Evolutionary conservation across 1,140 invertebrate species (phyloP).

Genomic region (Bombyx mori): ASM3026992v2 NC_085114.1:9893001-9893500

Average conservation of each 20-base stretch:
- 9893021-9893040: constrained; percentile 44
- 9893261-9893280: constrained; percentile 30
- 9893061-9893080: constrained; percentile 38
- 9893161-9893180: constrained; percentile 25
- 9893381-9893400: constrained; percentile 35
- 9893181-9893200: constrained; percentile 42
- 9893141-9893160: constrained; percentile 37
- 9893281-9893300: constrained; percentile 34
- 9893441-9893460: constrained; percentile 31
- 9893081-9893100: constrained; percentile 35
- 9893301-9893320: constrained; percentile 24
- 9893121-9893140: constrained; percentile 10
- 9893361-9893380: constrained; percentile 27
- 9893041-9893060: constrained; percentile 54
- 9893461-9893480: constrained; percentile 29
- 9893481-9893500: constrained; percentile 35
- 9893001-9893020: constrained; percentile 29
- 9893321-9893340: constrained; percentile 44
- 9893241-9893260: constrained; percentile 30
- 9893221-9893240: constrained; percentile 33
- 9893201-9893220: constrained; percentile 46
- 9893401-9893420: constrained; percentile 34
- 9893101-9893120: constrained; percentile 30
- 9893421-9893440: constrained; percentile 26
- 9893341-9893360: constrained; percentile 27